Percentiles rank a stretch among this genome's conserved stretches.
Evolutionary conservation across 1,140 invertebrate species (phyloP).

Genomic region (Drosophila pectinifera): DNA sequence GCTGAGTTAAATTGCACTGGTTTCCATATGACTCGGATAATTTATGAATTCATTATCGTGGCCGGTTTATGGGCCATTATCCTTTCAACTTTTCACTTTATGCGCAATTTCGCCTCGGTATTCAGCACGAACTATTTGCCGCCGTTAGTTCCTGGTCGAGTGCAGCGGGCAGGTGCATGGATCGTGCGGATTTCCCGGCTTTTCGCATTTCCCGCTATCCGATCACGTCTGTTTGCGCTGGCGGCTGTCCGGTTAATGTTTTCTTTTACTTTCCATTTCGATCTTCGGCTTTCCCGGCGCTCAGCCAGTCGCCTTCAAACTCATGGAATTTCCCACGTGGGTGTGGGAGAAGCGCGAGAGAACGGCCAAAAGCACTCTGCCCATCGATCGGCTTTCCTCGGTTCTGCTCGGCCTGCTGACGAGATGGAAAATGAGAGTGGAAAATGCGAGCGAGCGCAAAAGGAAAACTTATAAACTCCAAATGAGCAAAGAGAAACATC

Average conservation of each 20-base stretch:
- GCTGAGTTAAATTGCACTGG: conserved; percentile 7
- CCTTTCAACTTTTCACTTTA: conserved; percentile 12
- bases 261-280: conserved; percentile 78
- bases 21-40: not conserved
- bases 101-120: not conserved
- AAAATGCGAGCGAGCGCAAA: not conserved
- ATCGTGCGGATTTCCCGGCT: conserved; percentile 9
- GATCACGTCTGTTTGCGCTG: conserved; percentile 67
- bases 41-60: not conserved
- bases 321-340: conserved; percentile 42
- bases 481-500: not conserved
- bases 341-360: conserved; percentile 13
- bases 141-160: not conserved
- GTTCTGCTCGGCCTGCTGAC: conserved; percentile 6
- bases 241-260: conserved; percentile 73
- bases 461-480: conserved; percentile 7
- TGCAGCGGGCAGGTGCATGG: not conserved
- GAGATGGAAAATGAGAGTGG: conserved; percentile 6
- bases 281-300: conserved; percentile 19
- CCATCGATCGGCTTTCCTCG: conserved; percentile 16
- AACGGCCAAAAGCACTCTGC: not conserved
- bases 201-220: conserved; percentile 7
- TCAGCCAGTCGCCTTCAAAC: conserved; percentile 65
- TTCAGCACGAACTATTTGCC: not conserved
- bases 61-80: not conserved